Evolutionary conservation across 2,888 invertebrate species (phyloP), one percentile per base, ranked within the genome.

Genomic region (Asteroscopus sphinx): DNA sequence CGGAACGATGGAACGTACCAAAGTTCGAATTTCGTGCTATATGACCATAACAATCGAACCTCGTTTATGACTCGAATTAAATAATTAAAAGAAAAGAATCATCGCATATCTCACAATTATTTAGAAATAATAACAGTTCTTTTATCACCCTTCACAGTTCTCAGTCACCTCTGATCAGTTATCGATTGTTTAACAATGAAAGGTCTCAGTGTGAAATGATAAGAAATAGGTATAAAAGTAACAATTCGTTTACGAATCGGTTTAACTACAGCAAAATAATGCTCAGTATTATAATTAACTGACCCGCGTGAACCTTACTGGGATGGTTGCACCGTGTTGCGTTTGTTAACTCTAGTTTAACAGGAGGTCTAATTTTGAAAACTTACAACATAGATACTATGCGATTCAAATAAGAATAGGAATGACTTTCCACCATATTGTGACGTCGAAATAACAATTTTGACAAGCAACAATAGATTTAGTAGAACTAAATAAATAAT

Each of bases 21-120:
- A 67, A 79, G 73, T 74, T 73, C 68, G 71, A 76, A 73, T 79
- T 84, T 87, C 91, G 91, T 92, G 92, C 77, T 80, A 75, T 82
- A 83, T 82, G 85, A 80, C 85, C 74, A 90, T 92, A 87, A 91
- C 83, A 80, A 82, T 86, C 74, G 65, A 57, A 82, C 77, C 68
- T 82, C 80, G 80, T 87, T 89, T 88, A 86, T 81, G 73, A 77
- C 84, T 79, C 71, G 72, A 85, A 86, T 86, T 85, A 83, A 84
- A 72, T 80, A 83, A 82, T 84, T 81, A 80, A 74, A 81, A 82
- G 75, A 80, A 79, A 73, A 77, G 79, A 79, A 83, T 85, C 74
- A 83, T 85, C 74, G 78, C 82, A 76, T 75, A 75, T 66, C 61
- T 69, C 59, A 80, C 72, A 78, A 77, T 76, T 71, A 74, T 76